Percentiles rank a stretch among this genome's conserved stretches.
Evolutionary conservation across 1,140 invertebrate genomes (phyloP).

Genomic region (Muscidifurax raptorellus): DNA sequence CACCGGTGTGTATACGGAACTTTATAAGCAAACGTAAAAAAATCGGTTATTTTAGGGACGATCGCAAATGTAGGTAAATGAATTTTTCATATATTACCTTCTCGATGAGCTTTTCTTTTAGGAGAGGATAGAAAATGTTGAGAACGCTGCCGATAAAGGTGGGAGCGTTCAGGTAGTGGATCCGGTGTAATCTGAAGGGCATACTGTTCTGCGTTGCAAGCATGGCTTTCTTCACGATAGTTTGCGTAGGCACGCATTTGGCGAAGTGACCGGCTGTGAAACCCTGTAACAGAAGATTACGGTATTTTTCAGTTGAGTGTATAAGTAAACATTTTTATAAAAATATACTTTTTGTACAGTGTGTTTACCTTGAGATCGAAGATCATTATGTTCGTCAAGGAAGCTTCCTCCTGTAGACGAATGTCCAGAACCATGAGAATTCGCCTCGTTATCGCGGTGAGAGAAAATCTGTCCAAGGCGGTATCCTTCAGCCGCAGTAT

Average conservation of each 20-base stretch:
- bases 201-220: constrained; percentile 72
- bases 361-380: constrained; percentile 72
- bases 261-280: constrained; percentile 68
- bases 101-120: constrained; percentile 70
- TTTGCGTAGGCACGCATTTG: constrained; percentile 68
- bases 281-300: constrained; percentile 59
- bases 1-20: constrained; percentile 61
- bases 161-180: constrained; percentile 70
- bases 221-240: constrained; percentile 67
- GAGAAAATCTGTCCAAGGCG: constrained; percentile 65
- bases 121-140: constrained; percentile 69
- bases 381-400: constrained; percentile 71
- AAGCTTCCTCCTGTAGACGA: constrained; percentile 68
- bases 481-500: constrained; percentile 66
- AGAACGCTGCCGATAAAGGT: constrained; percentile 66
- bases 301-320: too few species aligned
- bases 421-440: constrained; percentile 72
- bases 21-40: neutral
- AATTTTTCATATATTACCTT: constrained; percentile 61
- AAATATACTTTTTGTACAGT: too few species aligned
- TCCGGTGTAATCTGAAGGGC: constrained; percentile 68
- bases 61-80: neutral
- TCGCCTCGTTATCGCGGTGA: constrained; percentile 65
- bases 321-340: too few species aligned
- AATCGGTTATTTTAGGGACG: neutral